phyloP scores from a whole-genome alignment of 2,113 vertebrate species.

The Pyrgilauda ruficollis region DNA sequence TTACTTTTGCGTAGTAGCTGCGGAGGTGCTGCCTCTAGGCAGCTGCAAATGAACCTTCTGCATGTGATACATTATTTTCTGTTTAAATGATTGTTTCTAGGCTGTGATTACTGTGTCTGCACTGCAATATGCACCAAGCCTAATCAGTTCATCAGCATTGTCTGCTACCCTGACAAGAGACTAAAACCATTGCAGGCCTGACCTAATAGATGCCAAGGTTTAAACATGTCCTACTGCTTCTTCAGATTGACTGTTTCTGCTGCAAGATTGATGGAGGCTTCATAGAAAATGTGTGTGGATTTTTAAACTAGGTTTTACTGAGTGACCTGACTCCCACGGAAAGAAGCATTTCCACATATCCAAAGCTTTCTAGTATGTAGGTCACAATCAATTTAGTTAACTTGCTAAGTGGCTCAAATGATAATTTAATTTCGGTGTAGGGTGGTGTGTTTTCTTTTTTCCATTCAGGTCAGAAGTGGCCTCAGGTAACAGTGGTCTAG shows the following conservation, averaged over 20 bases:
- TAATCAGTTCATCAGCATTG: slow-evolving; percentile 7
- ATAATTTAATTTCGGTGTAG: slow-evolving; percentile 41
- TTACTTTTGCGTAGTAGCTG: not conserved
- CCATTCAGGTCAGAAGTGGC: slow-evolving; percentile 14
- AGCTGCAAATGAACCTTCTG: slow-evolving; percentile 13
- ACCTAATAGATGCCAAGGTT: not conserved
- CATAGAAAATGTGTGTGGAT: not conserved
- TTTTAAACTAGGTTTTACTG: not conserved
- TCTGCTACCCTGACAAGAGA: not conserved
- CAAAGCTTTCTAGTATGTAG: slow-evolving; percentile 34
- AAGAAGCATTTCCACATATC: not conserved
- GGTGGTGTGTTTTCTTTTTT: not conserved
- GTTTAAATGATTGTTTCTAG: slow-evolving; percentile 36
- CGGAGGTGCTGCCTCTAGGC: slow-evolving; percentile 12
- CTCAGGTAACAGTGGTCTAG: not conserved
- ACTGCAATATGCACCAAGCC: not conserved
- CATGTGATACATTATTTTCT: not conserved
- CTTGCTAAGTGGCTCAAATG: slow-evolving; percentile 38
- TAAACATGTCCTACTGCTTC: not conserved
- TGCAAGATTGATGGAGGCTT: not conserved
- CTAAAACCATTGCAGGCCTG: not conserved
- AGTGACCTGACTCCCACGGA: not conserved
- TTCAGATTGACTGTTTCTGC: not conserved
- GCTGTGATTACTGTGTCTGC: slow-evolving; percentile 34
- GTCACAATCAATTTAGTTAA: slow-evolving; percentile 63